Base-by-base conservation (phyloP, 2,797 vertebrate species). In the Channallabes apus region DNA sequence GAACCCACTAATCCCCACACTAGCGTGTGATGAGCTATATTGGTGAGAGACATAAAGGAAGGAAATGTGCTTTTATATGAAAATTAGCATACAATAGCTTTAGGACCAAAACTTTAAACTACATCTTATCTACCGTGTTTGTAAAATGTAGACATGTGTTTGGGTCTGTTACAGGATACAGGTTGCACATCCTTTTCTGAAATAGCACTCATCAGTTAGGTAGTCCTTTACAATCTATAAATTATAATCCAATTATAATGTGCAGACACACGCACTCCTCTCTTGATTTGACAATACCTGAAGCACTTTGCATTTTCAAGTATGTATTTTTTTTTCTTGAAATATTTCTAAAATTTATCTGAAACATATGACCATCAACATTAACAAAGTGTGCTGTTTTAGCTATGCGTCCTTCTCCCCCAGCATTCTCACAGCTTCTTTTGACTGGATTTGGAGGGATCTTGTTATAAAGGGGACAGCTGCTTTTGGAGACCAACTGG, bases 361-460 rank as follows among this genome's bases (percentile, higher is more conserved):
- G 6, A 62, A 80, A 59, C 7, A 76, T 56, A 11, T 35, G n/a
- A 75, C 12, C 17, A 64, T 46, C 27, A 73, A 72, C 35, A 38
- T 14, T 12, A 71, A 12, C 65, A 61, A 82, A 71, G 2, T 72
- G 9, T 68, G 29, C 27, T 77, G 78, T 62, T 83, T 83, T 56
- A 64, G 32, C 69, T 29, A 8, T n/a, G 22, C 9, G 11, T 62
- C 15, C 35, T 71, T 54, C 86, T 73, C 75, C 86, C 81, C 77
- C 65, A 61, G 59, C 32, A 0, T 84, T 80, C 83, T 73, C 65
- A 82, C 65, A 69, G 61, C 59, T 85, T 72, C 86, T 80, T 88
- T 85, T 76, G 88, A 59, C 56, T 86, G 73, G 17, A 86, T 83
- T 84, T 82, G 78, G 79, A 84, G 80, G 75, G 86, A 87, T 84